Base-by-base conservation (phyloP, 2,888 invertebrate species). In the Brachyptera risi region DNA sequence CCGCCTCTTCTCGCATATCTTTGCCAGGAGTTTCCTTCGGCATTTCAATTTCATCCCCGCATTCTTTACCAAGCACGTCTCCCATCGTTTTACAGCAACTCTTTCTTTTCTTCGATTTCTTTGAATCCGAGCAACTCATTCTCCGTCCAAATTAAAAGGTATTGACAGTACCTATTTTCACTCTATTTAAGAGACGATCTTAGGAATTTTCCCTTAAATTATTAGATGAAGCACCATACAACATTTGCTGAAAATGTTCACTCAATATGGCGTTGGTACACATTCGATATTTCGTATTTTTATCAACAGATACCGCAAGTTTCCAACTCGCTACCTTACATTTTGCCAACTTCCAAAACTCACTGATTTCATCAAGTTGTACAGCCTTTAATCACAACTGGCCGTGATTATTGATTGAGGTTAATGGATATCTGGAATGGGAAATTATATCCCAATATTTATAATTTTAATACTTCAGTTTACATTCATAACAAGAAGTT, bases 61-160 rank as follows among this genome's bases (percentile, higher is more conserved):
- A 69, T 68, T 71, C 72, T 69, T 73, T 73, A 50, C 71, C 70
- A 59, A 75, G 71, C 67, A 73, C 73, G 70, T 75, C 74, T 69
- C 72, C 73, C 74, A 75, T 75, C 68, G 67, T 68, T 61, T 67
- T 68, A 68, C 68, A 67, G 64, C 51, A 60, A 60, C 62, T 65
- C 68, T 65, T 69, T 70, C 69, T 65, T 66, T 71, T 64, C 62
- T 65, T 65, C 35, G 65, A 63, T 65, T 64, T 67, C 62, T 65
- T 64, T 19, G 63, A 57, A 63, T 67, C 67, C 65, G 63, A 64
- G 62, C 67, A 64, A 64, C 65, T 67, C 67, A 67, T 67, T 67
- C 63, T 67, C 58, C 56, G 60, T 60, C 58, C 42, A 54, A 59
- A 63, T 51, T 54, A 23, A 19, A 15, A 37, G 35, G 35, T 44